phyloP scores from a whole-genome alignment of 2,888 invertebrate genomes.

The Xanthorhoe spadicearia region DNA sequence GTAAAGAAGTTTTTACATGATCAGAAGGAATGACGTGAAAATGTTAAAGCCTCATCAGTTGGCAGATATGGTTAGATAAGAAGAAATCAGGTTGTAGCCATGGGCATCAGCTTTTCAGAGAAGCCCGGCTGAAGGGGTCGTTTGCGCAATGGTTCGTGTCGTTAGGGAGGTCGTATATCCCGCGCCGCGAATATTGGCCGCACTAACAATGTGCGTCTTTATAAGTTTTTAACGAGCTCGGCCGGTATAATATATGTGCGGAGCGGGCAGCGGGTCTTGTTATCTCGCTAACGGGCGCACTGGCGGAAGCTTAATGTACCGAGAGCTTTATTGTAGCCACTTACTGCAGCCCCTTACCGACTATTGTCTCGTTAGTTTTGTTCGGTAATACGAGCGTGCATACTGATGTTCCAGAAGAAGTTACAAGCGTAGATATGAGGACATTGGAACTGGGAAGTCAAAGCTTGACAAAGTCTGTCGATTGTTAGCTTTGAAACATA shows the following conservation, averaged over 20 bases:
- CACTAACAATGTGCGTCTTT: conserved; percentile 85
- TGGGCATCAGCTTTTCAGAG: neutral
- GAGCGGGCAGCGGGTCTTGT: conserved; percentile 82
- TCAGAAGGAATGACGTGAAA: too few species aligned
- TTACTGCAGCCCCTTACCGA: conserved; percentile 63
- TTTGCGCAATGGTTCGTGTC: conserved; percentile 69
- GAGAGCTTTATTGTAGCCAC: conserved; percentile 84
- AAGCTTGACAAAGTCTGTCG: neutral
- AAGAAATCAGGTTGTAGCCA: neutral
- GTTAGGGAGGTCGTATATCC: conserved; percentile 78
- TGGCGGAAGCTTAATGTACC: conserved; percentile 84
- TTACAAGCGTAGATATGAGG: neutral
- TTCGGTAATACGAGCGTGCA: conserved; percentile 25
- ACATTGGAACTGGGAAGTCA: neutral
- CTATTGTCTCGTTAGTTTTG: conserved; percentile 52
- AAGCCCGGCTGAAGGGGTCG: conserved; percentile 49
- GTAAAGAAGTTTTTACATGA: too few species aligned
- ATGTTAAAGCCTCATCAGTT: too few species aligned
- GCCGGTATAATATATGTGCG: conserved; percentile 84
- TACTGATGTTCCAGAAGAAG: conserved; percentile 10
- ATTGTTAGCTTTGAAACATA: neutral
- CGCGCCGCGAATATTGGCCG: conserved; percentile 82
- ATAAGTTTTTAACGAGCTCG: conserved; percentile 85
- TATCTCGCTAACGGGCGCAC: conserved; percentile 82
- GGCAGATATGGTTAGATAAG: too few species aligned